A percentile compares a stretch with the other conserved stretches of the same genome.
These are phyloP conservation scores for Arremon aurantiirostris DNA, from an alignment of 2,797 vertebrate species.

Conservation along the genomic window DNA sequence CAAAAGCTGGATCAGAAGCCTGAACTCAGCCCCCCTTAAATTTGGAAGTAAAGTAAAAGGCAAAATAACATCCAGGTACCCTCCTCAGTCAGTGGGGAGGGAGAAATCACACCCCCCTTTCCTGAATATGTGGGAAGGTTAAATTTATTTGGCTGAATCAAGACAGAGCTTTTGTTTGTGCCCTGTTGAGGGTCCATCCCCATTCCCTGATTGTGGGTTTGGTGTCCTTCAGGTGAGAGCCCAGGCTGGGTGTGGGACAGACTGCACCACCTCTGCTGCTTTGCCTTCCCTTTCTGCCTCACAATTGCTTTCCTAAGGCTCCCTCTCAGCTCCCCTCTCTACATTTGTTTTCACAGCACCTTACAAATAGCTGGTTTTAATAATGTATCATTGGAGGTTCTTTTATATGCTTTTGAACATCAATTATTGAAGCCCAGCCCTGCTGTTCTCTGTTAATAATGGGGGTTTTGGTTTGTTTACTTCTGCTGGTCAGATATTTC, in stretches of 20 bases:
- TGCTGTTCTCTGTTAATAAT: constrained; percentile 34
- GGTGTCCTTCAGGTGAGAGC: not conserved
- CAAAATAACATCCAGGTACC: not conserved
- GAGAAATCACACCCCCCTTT: accelerated
- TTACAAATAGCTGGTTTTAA: constrained; percentile 60
- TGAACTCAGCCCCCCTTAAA: not conserved
- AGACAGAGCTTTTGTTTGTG: not conserved
- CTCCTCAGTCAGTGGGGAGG: not conserved
- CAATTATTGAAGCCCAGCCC: constrained; percentile 55
- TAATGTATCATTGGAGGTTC: constrained; percentile 48
- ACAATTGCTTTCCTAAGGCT: not conserved
- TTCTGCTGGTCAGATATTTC: not conserved
- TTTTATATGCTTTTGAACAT: constrained; percentile 37
- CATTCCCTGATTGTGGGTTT: not conserved
- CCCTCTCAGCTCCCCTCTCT: not conserved
- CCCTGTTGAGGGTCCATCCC: accelerated
- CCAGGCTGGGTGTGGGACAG: not conserved
- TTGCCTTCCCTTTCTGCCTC: not conserved
- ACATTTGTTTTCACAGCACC: constrained; percentile 49
- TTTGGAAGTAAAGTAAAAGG: not conserved
- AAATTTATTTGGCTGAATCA: not conserved
- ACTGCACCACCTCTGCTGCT: not conserved
- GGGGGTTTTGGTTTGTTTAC: not conserved
- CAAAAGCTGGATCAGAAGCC: not conserved
- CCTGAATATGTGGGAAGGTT: not conserved